A percentile compares a stretch with the other conserved stretches of the same genome.
Evolutionary conservation across 2,888 invertebrate species (phyloP).

Genomic region (Luffia ferchaultella): DNA sequence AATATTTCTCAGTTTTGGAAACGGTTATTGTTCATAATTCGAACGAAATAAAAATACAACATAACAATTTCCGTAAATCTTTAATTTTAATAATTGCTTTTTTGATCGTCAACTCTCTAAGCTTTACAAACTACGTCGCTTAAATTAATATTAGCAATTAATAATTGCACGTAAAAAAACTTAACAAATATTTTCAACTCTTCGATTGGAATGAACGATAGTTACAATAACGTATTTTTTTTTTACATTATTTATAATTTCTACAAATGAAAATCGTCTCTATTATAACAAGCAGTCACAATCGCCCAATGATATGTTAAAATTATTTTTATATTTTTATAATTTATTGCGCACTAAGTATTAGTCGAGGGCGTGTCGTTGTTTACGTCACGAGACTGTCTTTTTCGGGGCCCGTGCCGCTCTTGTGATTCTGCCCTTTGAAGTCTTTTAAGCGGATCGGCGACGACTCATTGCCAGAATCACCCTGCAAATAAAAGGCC

Average conservation of each 20-base stretch:
- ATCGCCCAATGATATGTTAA: conserved; percentile 68
- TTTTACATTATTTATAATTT: conserved; percentile 55
- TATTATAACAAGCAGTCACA: conserved; percentile 63
- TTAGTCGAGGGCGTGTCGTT: conserved; percentile 15
- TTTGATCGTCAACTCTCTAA: conserved; percentile 54
- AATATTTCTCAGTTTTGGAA: too few species aligned
- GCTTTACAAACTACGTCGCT: conserved; percentile 65
- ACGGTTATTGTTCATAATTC: neutral
- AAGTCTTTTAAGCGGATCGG: conserved; percentile 63
- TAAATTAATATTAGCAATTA: conserved; percentile 66
- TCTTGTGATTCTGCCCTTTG: conserved; percentile 53
- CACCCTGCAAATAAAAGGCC: conserved; percentile 54
- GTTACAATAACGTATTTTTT: conserved; percentile 52
- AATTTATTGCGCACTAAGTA: conserved; percentile 56
- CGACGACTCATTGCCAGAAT: conserved; percentile 73
- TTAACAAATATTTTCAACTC: conserved; percentile 65
- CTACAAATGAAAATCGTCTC: conserved; percentile 54
- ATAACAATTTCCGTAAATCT: conserved; percentile 57
- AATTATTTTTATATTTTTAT: conserved; percentile 46
- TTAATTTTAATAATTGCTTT: conserved; percentile 66
- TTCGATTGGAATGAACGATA: conserved; percentile 66
- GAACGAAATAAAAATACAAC: conserved; percentile 20
- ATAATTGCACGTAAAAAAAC: conserved; percentile 68
- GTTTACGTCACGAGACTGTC: conserved; percentile 48
- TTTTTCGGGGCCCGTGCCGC: conserved; percentile 33